Percentiles rank a stretch among this genome's conserved stretches.
These are phyloP conservation scores for Anomalospiza imberbis DNA, from an alignment of 2,797 vertebrate species.

Conservation along the genomic window DNA sequence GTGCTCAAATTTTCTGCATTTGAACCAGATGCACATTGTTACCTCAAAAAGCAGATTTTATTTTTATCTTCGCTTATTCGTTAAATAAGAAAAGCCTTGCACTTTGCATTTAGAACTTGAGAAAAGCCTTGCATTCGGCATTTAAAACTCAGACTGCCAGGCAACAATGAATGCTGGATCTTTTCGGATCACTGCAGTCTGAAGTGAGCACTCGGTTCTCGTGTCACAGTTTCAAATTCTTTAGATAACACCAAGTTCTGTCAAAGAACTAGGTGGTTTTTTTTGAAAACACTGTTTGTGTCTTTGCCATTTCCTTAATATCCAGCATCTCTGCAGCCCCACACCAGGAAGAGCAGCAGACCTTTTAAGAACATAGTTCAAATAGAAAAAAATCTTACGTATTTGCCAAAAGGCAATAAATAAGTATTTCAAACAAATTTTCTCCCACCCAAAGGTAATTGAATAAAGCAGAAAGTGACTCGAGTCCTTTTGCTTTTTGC, in stretches of 20 bases:
- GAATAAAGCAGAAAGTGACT: constrained; percentile 13
- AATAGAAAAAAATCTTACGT: background rate
- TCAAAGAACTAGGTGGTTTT: background rate
- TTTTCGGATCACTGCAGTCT: background rate
- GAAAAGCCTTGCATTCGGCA: background rate
- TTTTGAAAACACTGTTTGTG: background rate
- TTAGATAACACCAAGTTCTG: background rate
- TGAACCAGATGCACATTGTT: background rate
- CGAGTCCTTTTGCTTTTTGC: background rate
- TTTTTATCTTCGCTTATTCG: background rate
- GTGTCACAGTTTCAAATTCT: background rate
- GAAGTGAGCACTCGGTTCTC: background rate
- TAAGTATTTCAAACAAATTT: background rate
- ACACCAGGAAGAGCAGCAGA: background rate
- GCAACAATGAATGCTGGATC: background rate
- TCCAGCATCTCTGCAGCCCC: background rate
- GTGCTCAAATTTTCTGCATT: rapidly evolving
- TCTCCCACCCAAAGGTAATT: background rate
- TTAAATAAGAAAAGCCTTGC: background rate
- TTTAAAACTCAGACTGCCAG: background rate
- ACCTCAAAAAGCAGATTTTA: background rate
- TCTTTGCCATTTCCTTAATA: background rate
- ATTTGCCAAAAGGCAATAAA: background rate
- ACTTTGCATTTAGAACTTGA: background rate
- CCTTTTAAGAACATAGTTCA: background rate